phyloP scores from a whole-genome alignment of 2,888 invertebrate species.

The Carabus problematicus region DNA sequence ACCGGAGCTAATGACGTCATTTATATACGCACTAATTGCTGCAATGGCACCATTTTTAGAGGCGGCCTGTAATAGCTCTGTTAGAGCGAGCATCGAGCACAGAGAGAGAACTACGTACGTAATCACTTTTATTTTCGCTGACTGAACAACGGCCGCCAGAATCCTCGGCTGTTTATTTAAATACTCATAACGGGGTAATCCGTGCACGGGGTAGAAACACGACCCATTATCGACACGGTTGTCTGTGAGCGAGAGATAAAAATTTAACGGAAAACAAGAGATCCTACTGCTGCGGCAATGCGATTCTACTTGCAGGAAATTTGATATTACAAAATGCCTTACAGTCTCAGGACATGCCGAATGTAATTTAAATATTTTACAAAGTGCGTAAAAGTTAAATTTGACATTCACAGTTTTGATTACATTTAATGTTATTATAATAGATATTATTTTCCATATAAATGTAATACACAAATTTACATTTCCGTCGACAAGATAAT shows the following conservation, averaged over 20 bases:
- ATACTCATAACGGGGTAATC: slow-evolving; percentile 38
- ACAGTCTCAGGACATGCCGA: too few relatives aligned
- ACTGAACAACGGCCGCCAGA: slow-evolving; percentile 13
- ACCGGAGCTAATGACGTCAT: slow-evolving; percentile 31
- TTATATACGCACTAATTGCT: slow-evolving; percentile 32
- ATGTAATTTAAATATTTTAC: too few relatives aligned
- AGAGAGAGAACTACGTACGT: background rate
- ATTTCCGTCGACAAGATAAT: too few relatives aligned
- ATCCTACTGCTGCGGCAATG: background rate
- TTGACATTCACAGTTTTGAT: too few relatives aligned
- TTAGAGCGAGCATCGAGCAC: background rate
- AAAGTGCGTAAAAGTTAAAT: too few relatives aligned
- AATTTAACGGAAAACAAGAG: background rate
- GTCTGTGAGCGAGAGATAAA: background rate
- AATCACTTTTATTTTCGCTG: slow-evolving; percentile 36
- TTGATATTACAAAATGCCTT: too few relatives aligned
- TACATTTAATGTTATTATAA: too few relatives aligned
- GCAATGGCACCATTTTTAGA: slow-evolving; percentile 24
- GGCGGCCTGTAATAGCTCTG: slow-evolving; percentile 11
- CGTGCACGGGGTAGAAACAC: slow-evolving; percentile 15
- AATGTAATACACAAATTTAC: too few relatives aligned
- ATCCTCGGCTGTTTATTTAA: slow-evolving; percentile 34
- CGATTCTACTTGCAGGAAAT: too few relatives aligned
- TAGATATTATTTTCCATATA: too few relatives aligned
- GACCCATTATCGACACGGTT: slow-evolving; percentile 19